Conservation (phyloP, 2,113 vertebrate species). For the Lynx canadensis region DNA sequence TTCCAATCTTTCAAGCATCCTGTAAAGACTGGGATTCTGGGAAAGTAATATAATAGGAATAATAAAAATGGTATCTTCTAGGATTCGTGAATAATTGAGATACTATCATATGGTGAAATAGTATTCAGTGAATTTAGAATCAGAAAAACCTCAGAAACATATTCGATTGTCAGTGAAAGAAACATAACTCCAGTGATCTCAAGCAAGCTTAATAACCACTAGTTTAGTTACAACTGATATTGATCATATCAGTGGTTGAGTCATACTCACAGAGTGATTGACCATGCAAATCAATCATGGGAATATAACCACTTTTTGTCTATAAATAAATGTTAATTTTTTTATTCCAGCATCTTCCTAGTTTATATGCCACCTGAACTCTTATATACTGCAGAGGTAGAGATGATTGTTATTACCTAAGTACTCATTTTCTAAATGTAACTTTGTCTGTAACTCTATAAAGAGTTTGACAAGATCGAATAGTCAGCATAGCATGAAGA, state of each 20-base stretch:
- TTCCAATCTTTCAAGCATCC: not conserved
- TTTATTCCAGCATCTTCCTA: not conserved
- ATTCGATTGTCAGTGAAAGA: not conserved
- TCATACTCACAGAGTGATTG: not conserved
- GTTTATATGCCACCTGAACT: not conserved
- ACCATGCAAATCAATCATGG: not conserved
- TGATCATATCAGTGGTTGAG: not conserved
- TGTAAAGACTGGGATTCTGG: not conserved
- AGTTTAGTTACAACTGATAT: not conserved
- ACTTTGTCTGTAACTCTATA: not conserved
- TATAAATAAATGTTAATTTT: not conserved
- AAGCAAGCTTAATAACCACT: not conserved
- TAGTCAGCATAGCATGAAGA: not conserved
- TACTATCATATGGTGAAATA: not conserved
- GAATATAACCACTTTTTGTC: not conserved
- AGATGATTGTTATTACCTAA: not conserved
- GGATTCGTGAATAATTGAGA: not conserved
- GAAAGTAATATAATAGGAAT: not conserved
- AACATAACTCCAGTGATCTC: not conserved
- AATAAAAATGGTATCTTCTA: not conserved
- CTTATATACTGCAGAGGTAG: not conserved
- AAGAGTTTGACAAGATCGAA: not conserved
- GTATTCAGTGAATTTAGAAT: constrained; percentile 24
- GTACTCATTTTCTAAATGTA: not conserved
- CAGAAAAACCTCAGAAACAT: constrained; percentile 11